A percentile compares a stretch with the other conserved stretches of the same genome.
Evolutionary conservation across 2,113 vertebrate species (phyloP).

Genomic region (Spea bombifrons): DNA sequence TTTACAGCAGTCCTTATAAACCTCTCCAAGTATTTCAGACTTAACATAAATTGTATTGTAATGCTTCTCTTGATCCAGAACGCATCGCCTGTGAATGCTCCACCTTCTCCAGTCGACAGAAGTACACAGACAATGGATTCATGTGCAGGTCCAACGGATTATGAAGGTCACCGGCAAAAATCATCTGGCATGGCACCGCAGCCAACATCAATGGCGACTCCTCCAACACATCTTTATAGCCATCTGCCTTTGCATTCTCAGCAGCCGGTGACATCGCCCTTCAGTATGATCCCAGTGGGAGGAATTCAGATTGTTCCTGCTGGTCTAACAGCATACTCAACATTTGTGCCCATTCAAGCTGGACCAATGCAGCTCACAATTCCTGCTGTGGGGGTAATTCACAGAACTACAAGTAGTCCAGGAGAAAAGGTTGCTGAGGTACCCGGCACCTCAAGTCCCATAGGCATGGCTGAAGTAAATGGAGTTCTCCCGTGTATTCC

Average conservation of each 20-base stretch:
- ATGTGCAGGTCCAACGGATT: neutral
- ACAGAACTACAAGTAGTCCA: conserved; percentile 67
- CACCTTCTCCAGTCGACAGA: conserved; percentile 56
- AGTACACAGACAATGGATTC: conserved; percentile 57
- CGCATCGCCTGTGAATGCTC: conserved; percentile 17
- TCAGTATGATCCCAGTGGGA: conserved; percentile 83
- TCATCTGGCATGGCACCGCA: conserved; percentile 55
- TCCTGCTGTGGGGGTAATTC: conserved; percentile 85
- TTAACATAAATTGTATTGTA: neutral
- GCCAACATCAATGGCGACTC: conserved; percentile 49
- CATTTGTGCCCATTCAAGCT: conserved; percentile 88
- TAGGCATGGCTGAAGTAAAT: conserved; percentile 75
- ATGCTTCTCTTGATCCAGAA: conserved; percentile 51
- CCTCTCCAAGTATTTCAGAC: no score
- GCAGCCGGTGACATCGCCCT: conserved; percentile 77
- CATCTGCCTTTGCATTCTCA: conserved; percentile 95
- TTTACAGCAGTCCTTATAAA: no score
- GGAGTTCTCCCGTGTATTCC: conserved; percentile 83
- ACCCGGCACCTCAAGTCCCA: conserved; percentile 28
- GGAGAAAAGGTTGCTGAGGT: conserved; percentile 50
- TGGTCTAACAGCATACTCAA: conserved; percentile 83
- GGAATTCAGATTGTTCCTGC: conserved; percentile 90
- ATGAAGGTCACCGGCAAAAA: conserved; percentile 51
- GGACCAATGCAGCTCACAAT: conserved; percentile 88
- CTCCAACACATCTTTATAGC: conserved; percentile 82